A percentile compares a stretch with the other conserved stretches of the same genome.
Evolutionary conservation across 1,140 invertebrate genomes (phyloP).

Genomic region (Pseudomyrmex cubaensis): DNA sequence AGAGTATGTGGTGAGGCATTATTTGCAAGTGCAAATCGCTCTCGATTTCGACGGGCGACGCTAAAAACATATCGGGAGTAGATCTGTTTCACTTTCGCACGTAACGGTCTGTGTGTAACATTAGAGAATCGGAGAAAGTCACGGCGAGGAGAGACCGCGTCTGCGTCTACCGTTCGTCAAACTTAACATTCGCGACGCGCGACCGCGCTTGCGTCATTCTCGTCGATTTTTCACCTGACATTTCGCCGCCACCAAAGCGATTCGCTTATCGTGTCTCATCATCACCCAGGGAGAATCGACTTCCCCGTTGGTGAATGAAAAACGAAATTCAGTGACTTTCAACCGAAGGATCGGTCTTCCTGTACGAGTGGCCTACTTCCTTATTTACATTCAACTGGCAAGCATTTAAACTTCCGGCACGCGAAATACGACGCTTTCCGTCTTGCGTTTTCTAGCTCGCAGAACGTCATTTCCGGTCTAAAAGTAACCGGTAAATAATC

Average conservation of each 20-base stretch:
- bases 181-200: conserved; percentile 76
- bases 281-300: not conserved
- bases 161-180: conserved; percentile 75
- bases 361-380: conserved; percentile 24
- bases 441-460: conserved; percentile 25
- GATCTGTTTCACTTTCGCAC: conserved; percentile 81
- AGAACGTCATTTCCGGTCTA: conserved; percentile 39
- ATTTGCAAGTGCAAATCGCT: conserved; percentile 43
- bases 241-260: not conserved
- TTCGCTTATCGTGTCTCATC: not conserved
- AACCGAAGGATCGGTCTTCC: not conserved
- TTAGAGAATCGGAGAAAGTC: conserved; percentile 82
- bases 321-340: conserved; percentile 29
- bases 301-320: not conserved
- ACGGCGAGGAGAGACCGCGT: conserved; percentile 34
- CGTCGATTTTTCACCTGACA: conserved; percentile 13
- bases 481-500: not conserved
- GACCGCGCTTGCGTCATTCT: conserved; percentile 47
- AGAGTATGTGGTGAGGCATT: no score
- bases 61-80: conserved; percentile 52
- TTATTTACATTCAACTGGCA: conserved; percentile 42
- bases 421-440: conserved; percentile 33
- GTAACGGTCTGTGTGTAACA: conserved; percentile 73
- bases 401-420: conserved; percentile 39
- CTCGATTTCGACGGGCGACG: conserved; percentile 65